A percentile compares a stretch with the other conserved stretches of the same genome.
These are phyloP conservation scores for Rhipidura dahli DNA, from an alignment of 2,113 vertebrate species.

Conservation along the genomic window DNA sequence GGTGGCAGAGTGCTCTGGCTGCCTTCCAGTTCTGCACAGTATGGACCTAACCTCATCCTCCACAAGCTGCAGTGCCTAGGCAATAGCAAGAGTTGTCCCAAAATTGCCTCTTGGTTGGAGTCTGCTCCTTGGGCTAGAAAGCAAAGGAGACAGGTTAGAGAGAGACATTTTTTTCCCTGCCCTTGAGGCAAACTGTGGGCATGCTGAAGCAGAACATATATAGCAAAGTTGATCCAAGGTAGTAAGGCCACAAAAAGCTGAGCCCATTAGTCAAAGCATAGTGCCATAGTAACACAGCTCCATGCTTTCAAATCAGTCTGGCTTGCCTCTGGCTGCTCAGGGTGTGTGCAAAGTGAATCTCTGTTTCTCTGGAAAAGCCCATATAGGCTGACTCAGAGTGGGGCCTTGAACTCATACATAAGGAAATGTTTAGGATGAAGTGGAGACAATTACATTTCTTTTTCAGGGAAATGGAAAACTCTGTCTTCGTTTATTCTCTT, in stretches of 20 bases:
- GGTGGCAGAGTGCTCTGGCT: not conserved
- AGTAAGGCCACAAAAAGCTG: not conserved
- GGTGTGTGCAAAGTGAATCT: not conserved
- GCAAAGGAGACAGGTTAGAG: not conserved
- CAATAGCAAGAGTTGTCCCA: not conserved
- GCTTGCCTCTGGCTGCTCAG: constrained; percentile 48
- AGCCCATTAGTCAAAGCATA: constrained; percentile 45
- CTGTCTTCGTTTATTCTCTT: not conserved
- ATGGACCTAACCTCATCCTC: not conserved
- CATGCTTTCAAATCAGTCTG: constrained; percentile 12
- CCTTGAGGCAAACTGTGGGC: constrained; percentile 12
- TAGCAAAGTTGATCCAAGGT: not conserved
- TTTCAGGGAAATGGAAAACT: not conserved
- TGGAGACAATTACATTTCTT: not conserved
- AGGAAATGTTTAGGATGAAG: constrained; percentile 4
- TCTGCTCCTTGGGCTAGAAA: constrained; percentile 1
- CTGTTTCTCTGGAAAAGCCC: constrained; percentile 22
- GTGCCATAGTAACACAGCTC: constrained; percentile 31
- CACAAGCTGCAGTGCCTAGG: not conserved
- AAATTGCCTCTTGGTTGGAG: not conserved
- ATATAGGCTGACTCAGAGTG: not conserved
- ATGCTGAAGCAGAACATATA: not conserved
- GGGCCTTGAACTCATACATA: not conserved
- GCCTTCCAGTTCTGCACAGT: not conserved
- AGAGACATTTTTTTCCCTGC: not conserved